Evolutionary conservation across 2,113 vertebrate genomes (phyloP).

Genomic region (Elephantulus edwardii): DNA sequence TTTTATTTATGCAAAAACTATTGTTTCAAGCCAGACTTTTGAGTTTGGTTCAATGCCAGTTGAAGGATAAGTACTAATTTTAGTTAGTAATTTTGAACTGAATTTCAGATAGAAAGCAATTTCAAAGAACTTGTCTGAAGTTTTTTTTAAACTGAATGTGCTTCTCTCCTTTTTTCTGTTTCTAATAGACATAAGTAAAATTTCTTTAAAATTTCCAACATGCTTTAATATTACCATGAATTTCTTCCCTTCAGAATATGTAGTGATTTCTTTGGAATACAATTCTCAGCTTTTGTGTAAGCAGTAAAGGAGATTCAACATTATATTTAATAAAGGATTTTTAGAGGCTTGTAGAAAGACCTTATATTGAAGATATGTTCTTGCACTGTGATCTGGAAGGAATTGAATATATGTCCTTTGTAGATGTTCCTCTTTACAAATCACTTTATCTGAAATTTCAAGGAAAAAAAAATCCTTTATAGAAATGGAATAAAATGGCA

Average conservation of each 20-base stretch:
- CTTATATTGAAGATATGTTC: conserved; percentile 33
- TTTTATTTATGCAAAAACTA: conserved; percentile 59
- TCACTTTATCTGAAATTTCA: conserved; percentile 39
- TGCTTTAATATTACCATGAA: conserved; percentile 54
- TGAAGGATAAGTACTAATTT: conserved; percentile 64
- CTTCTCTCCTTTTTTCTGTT: conserved; percentile 3
- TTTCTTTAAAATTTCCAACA: conserved; percentile 44
- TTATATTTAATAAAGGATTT: conserved; percentile 67
- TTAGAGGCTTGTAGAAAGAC: not conserved
- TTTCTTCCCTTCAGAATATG: conserved; percentile 63
- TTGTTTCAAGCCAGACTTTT: not conserved
- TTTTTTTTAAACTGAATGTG: conserved; percentile 25
- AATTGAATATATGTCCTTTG: conserved; percentile 46
- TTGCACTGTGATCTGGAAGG: conserved; percentile 6
- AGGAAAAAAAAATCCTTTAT: not conserved
- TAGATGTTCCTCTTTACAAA: conserved; percentile 35
- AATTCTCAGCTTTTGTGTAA: conserved; percentile 62
- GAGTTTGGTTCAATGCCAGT: conserved; percentile 19
- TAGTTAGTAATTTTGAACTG: conserved; percentile 47
- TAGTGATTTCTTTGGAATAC: conserved; percentile 61
- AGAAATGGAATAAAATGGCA: conserved; percentile 39
- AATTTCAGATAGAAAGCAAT: conserved; percentile 59
- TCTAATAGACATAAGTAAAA: conserved; percentile 35
- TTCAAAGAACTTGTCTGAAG: conserved; percentile 51
- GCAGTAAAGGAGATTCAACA: conserved; percentile 54